Conservation (phyloP, 2,797 vertebrate genomes). For the Coendou prehensilis region DNA sequence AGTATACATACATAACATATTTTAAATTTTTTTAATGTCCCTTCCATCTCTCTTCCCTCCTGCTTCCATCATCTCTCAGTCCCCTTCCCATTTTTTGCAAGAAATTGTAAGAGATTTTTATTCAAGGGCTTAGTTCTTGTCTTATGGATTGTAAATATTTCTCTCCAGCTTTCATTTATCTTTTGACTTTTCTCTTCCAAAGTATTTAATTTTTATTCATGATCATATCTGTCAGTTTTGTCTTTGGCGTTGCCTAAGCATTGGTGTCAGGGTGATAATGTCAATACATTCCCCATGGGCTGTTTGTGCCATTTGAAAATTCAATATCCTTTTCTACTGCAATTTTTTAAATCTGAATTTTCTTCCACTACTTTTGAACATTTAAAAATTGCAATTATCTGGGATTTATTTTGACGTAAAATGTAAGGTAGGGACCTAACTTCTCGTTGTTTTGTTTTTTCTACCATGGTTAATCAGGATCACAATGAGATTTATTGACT, state of each 20-base stretch:
- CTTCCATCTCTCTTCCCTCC: not conserved
- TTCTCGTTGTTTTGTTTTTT: not conserved
- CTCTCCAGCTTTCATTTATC: constrained; percentile 38
- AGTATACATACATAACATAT: not conserved
- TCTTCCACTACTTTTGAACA: not conserved
- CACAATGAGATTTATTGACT: constrained; percentile 17
- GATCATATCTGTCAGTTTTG: not conserved
- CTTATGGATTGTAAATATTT: constrained; percentile 2
- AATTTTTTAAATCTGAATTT: constrained; percentile 30
- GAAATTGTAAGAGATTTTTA: constrained; percentile 3
- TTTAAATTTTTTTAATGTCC: not conserved
- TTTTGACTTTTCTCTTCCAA: constrained; percentile 38
- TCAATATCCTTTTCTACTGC: constrained; percentile 31
- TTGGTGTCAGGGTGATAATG: not conserved
- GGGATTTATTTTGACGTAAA: not conserved
- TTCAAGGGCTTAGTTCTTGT: not conserved
- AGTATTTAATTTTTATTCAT: not conserved
- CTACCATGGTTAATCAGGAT: not conserved
- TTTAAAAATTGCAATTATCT: not conserved
- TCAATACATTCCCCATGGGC: not conserved
- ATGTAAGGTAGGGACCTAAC: not conserved
- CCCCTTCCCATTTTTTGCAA: not conserved
- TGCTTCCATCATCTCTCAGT: not conserved
- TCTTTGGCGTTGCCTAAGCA: constrained; percentile 5
- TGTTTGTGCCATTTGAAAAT: not conserved